Percentiles rank a stretch among this genome's conserved stretches.
phyloP scores from a whole-genome alignment of 2,797 vertebrate species.

The Acanthornis magna region DNA sequence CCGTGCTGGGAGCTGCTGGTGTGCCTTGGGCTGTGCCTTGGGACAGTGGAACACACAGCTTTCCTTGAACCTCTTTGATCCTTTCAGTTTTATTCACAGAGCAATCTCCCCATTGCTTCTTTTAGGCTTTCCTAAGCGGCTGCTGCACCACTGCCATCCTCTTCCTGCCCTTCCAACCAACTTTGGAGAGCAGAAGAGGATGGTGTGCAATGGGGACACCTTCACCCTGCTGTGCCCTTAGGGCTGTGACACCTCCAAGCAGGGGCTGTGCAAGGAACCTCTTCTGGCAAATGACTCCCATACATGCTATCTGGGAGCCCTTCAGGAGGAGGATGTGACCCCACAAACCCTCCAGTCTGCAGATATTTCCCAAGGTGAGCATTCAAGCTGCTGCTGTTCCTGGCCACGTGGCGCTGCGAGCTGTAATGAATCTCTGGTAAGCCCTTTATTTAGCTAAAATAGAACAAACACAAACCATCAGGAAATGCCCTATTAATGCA shows the following conservation, averaged over 20 bases:
- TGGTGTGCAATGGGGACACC: neutral
- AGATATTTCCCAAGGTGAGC: neutral
- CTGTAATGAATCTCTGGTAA: neutral
- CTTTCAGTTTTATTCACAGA: neutral
- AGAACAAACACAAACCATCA: neutral
- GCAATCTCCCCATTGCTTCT: neutral
- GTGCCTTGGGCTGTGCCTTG: neutral
- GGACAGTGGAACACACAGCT: neutral
- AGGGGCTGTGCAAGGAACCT: neutral
- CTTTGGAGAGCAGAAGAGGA: neutral
- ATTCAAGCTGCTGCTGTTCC: neutral
- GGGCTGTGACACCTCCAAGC: neutral
- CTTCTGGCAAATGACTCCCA: neutral
- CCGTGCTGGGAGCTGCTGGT: rapidly evolving
- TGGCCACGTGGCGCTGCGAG: neutral
- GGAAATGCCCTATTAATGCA: conserved; percentile 17
- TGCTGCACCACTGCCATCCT: neutral
- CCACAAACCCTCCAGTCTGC: neutral
- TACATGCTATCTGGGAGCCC: neutral
- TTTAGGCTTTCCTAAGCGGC: neutral
- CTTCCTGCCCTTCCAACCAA: neutral
- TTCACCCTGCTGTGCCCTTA: neutral
- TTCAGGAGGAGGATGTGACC: neutral
- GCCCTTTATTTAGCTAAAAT: neutral
- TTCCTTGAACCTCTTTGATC: neutral